phyloP scores from a whole-genome alignment of 2,888 invertebrate genomes.

The Hemicrepidius hirtus region DNA sequence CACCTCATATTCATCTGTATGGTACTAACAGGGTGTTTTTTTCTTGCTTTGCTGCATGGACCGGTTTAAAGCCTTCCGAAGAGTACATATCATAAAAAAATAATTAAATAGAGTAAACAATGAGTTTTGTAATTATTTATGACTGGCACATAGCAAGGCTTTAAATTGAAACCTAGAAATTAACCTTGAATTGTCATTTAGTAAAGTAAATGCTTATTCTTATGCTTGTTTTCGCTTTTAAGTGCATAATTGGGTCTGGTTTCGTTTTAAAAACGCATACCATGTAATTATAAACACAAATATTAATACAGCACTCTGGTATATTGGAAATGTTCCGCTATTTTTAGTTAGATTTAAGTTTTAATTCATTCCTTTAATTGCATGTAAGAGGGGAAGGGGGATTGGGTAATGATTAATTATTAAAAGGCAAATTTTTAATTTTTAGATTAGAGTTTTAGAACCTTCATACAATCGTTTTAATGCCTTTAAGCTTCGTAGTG shows the following conservation, averaged over 20 bases:
- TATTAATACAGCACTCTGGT: neutral
- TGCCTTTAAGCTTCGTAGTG: too few species aligned
- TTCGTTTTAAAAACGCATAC: conserved; percentile 3
- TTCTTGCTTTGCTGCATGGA: neutral
- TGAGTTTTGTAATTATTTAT: too few species aligned
- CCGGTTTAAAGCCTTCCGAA: neutral
- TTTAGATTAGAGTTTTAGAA: too few species aligned
- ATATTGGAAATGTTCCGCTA: conserved; percentile 1
- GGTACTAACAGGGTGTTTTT: neutral
- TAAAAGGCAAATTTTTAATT: neutral
- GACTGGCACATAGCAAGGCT: neutral
- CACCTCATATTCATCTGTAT: conserved; percentile 3
- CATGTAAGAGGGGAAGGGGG: neutral
- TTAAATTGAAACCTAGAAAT: conserved; percentile 2
- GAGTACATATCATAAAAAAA: too few species aligned
- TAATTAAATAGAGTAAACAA: too few species aligned
- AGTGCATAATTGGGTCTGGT: conserved; percentile 2
- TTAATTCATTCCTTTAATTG: neutral
- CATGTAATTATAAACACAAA: conserved; percentile 17
- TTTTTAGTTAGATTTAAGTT: neutral
- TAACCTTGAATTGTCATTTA: neutral
- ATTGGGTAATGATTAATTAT: neutral
- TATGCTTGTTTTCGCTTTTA: conserved; percentile 7
- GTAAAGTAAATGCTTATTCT: neutral
- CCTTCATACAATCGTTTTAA: too few species aligned